Base-by-base conservation (phyloP, 2,797 vertebrate genomes). In the Sus cebifrons region DNA sequence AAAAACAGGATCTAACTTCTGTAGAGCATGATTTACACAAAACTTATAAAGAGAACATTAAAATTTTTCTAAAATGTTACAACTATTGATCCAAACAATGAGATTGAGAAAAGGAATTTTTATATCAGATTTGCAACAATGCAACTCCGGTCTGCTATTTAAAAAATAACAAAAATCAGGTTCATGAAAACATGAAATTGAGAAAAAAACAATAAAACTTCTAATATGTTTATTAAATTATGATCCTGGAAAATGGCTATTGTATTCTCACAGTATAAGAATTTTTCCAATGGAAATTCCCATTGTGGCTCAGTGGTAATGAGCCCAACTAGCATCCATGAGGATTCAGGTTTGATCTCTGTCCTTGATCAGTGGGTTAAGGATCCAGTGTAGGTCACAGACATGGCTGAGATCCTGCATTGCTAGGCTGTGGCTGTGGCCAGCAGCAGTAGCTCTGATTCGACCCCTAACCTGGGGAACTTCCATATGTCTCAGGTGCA, bases 141-240 rank as follows among this genome's bases (percentile, higher is more conserved):
- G n/a, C 10, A 95, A 90, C 36, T 86, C 20, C 52, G 27, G 20
- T 5, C 17, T 79, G 27, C 29, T 78, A 74, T 84, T 87, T 68
- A 81, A 25, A 84, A 90, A 36, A 36, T 49, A 71, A 40, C 8
- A 60, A 25, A 89, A 92, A 94, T 92, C 71, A 74, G 75, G 92
- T 90, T 87, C 23, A 68, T 58, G 67, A 88, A 92, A 90, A 74
- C n/a, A 95, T 79, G n/a, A 89, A 85, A 81, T 23, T 36, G 17
- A 90, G 81, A 52, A 90, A 92, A 86, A 44, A 60, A 88, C 92
- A 96, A 29, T 21, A 95, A 70, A 60, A 70, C 10, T 58, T 87
- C 87, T 85, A 20, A 64, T 56, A 12, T 25, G 49, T 25, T 91
- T 89, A 62, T 84, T 89, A 60, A 52, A 85, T 95, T 71, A 68